Conservation (phyloP, 2,888 invertebrate genomes). For the Scaptomyza polygonia region DNA sequence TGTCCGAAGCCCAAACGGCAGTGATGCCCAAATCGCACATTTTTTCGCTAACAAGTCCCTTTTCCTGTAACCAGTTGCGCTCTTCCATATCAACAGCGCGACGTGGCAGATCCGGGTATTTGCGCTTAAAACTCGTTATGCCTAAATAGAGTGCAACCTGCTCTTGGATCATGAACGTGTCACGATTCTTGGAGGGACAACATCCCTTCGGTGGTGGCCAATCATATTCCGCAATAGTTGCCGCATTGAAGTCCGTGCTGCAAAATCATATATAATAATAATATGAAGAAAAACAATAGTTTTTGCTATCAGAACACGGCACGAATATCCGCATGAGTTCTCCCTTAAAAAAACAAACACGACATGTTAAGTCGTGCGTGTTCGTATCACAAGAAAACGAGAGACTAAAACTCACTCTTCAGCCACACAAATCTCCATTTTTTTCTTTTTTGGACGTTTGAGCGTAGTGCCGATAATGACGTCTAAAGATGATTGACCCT, state of each 20-base stretch:
- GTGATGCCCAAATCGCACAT: constrained; percentile 97
- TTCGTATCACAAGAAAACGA: constrained; percentile 3
- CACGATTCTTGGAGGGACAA: constrained; percentile 86
- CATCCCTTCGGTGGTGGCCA: constrained; percentile 90
- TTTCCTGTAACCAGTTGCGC: constrained; percentile 93
- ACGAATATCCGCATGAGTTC: too few species aligned
- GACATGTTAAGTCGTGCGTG: too few species aligned
- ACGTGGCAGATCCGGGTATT: constrained; percentile 94
- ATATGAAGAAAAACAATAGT: neutral
- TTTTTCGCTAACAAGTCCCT: constrained; percentile 93
- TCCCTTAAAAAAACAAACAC: too few species aligned
- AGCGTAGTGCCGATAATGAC: constrained; percentile 67
- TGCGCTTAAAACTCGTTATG: constrained; percentile 98
- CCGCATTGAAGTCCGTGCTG: constrained; percentile 89
- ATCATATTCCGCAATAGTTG: constrained; percentile 96
- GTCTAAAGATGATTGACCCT: constrained; percentile 68
- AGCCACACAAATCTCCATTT: constrained; percentile 85
- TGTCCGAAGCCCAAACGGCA: constrained; percentile 95
- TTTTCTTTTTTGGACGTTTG: constrained; percentile 84
- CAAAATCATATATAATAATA: neutral
- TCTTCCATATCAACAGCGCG: constrained; percentile 95
- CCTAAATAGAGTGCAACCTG: constrained; percentile 97
- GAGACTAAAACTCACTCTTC: constrained; percentile 83
- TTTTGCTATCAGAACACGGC: neutral
- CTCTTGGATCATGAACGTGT: constrained; percentile 97